Evolutionary conservation across 2,888 invertebrate genomes (phyloP), one percentile per base, ranked within the genome.

Genomic region (Abrostola triplasia): DNA sequence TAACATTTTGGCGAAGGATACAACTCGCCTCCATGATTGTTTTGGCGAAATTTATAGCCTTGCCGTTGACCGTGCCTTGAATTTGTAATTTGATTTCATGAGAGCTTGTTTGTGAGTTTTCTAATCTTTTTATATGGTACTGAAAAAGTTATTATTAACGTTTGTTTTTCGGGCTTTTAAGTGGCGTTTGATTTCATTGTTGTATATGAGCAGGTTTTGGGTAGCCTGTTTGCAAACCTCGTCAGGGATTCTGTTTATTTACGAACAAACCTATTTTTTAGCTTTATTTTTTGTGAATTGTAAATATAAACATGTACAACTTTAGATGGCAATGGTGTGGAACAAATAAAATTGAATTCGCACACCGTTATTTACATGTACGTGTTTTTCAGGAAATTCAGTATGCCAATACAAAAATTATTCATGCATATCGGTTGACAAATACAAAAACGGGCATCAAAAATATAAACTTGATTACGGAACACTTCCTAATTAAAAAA

Each of bases 21-120:
- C 77, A 73, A 75, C 68, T 81, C 70, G 73, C 77, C 83, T 84
- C 81, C 83, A 84, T 84, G 86, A 88, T 88, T 87, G 87, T 90
- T 88, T 87, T 84, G 81, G 74, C 67, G 74, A 85, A 88, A 89
- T 89, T 88, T 89, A 89, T 89, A 79, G 85, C 81, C 76, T 63
- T 67, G 53, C 66, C 78, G 77, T 77, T 70, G 81, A 77, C 77
- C 85, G 85, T 88, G 88, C 70, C 80, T 83, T 82, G 90, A 88
- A 89, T 89, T 85, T 84, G 82, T 88, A 88, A 88, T 88, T 86
- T 76, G 79, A 84, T 84, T 87, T 86, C 77, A 82, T 80, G 77
- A 81, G 81, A 80, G 78, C 79, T 84, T 77, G 79, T 81, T 82
- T 79, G 81, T 55, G 80, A 81, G 75, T 82, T 82, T 76, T 70